Conservation (phyloP, 2,113 vertebrate species). For the Malurus cyaneus region DNA sequence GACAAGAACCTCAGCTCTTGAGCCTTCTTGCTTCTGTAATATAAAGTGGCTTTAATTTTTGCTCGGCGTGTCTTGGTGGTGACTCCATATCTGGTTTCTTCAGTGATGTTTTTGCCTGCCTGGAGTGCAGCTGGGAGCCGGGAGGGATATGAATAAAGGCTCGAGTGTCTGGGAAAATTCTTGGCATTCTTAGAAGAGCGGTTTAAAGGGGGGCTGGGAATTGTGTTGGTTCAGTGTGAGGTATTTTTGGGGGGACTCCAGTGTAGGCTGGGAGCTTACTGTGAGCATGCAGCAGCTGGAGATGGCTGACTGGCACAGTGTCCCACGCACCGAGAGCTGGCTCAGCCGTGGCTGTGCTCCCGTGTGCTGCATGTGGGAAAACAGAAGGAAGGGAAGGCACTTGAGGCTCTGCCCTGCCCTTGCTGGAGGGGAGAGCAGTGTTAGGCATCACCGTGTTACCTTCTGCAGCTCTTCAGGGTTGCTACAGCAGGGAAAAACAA, state of each 20-base stretch:
- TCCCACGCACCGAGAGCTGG: neutral
- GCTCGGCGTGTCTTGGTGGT: neutral
- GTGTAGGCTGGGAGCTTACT: neutral
- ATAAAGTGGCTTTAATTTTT: neutral
- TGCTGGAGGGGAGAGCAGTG: neutral
- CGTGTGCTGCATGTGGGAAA: neutral
- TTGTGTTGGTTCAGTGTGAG: neutral
- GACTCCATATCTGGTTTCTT: slow-evolving; percentile 8
- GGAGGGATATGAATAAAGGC: slow-evolving; percentile 50
- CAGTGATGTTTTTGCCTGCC: slow-evolving; percentile 27
- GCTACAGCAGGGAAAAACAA: neutral
- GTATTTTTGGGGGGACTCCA: neutral
- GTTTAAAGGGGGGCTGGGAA: neutral
- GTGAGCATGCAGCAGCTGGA: neutral
- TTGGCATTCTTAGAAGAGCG: slow-evolving; percentile 61
- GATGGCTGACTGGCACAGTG: neutral
- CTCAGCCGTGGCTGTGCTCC: neutral
- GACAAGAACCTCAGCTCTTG: neutral
- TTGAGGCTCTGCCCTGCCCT: neutral
- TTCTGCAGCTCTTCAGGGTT: neutral
- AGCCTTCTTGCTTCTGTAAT: neutral
- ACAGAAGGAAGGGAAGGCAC: neutral
- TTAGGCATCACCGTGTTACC: neutral
- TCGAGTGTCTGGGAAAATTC: slow-evolving; percentile 76
- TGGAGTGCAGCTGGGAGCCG: slow-evolving; percentile 25